Evolutionary conservation across 2,888 invertebrate species (phyloP).

Genomic region (Netelia virgata): DNA sequence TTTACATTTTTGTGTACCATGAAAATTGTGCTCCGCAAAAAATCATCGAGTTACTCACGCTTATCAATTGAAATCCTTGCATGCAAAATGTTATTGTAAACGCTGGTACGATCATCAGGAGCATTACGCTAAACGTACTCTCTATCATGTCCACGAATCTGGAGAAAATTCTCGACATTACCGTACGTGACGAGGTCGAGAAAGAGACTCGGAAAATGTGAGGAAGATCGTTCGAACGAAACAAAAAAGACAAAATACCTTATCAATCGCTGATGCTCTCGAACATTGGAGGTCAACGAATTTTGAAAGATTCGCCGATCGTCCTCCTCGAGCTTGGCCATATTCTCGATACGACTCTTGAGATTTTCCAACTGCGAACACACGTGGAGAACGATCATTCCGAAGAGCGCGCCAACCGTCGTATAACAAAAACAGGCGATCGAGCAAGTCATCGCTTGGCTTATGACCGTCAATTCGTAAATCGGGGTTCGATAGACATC

Average conservation of each 20-base stretch:
- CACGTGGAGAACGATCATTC: constrained; percentile 46
- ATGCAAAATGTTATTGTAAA: constrained; percentile 43
- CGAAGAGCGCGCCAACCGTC: constrained; percentile 45
- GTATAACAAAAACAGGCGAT: constrained; percentile 42
- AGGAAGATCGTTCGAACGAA: not conserved
- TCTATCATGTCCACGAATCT: constrained; percentile 47
- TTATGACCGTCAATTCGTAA: constrained; percentile 37
- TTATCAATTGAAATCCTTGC: constrained; percentile 41
- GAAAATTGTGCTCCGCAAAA: not conserved
- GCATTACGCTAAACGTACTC: constrained; percentile 39
- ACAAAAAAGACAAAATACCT: constrained; percentile 22
- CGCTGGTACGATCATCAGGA: constrained; percentile 30
- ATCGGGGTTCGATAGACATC: constrained; percentile 30
- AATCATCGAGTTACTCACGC: constrained; percentile 21
- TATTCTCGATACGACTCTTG: not conserved
- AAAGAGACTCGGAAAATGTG: not conserved
- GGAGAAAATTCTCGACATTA: constrained; percentile 9
- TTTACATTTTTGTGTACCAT: not conserved
- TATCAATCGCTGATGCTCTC: constrained; percentile 46
- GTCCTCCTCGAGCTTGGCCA: not conserved
- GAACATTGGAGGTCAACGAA: not conserved
- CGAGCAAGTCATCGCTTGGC: constrained; percentile 18
- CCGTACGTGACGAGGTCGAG: not conserved
- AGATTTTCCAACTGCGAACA: constrained; percentile 59
- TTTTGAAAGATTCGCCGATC: constrained; percentile 18